Evolutionary conservation across 1,140 invertebrate genomes (phyloP).

Genomic region (Pissodes strobi): DNA sequence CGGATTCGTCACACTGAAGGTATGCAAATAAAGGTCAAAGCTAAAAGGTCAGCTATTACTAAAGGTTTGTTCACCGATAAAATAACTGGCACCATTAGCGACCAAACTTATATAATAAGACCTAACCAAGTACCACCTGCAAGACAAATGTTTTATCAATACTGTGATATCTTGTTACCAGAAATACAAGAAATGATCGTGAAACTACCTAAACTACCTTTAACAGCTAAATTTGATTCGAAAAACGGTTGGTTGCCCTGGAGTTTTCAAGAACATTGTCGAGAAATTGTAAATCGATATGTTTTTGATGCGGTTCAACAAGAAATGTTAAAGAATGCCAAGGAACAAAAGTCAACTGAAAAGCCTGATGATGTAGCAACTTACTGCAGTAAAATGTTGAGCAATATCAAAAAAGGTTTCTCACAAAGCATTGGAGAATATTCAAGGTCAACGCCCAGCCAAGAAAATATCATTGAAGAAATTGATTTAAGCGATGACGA

Average conservation of each 20-base stretch:
- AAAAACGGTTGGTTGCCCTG: conserved; percentile 76
- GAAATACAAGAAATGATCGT: conserved; percentile 82
- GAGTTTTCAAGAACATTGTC: conserved; percentile 68
- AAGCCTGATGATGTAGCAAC: conserved; percentile 13
- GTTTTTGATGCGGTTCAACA: conserved; percentile 63
- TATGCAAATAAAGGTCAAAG: conserved; percentile 60
- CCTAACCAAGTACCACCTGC: conserved; percentile 72
- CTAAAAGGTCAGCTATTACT: conserved; percentile 62
- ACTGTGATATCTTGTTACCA: conserved; percentile 78
- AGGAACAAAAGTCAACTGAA: conserved; percentile 3
- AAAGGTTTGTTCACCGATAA: conserved; percentile 33
- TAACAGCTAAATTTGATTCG: conserved; percentile 69
- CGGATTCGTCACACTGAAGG: conserved; percentile 70
- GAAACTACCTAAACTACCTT: conserved; percentile 66
- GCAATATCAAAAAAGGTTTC: conserved; percentile 40
- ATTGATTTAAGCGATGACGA: conserved; percentile 34
- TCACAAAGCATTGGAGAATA: conserved; percentile 22
- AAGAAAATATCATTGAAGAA: conserved; percentile 14
- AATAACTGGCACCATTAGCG: not conserved
- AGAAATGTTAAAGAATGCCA: conserved; percentile 48
- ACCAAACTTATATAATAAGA: conserved; percentile 63
- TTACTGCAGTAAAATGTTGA: conserved; percentile 42
- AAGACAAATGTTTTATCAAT: conserved; percentile 81
- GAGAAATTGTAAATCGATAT: conserved; percentile 69
- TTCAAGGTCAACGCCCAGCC: not conserved